Percentiles rank a stretch among this genome's conserved stretches.
Evolutionary conservation across 2,888 invertebrate genomes (phyloP).

Genomic region (Polydesmus complanatus): DNA sequence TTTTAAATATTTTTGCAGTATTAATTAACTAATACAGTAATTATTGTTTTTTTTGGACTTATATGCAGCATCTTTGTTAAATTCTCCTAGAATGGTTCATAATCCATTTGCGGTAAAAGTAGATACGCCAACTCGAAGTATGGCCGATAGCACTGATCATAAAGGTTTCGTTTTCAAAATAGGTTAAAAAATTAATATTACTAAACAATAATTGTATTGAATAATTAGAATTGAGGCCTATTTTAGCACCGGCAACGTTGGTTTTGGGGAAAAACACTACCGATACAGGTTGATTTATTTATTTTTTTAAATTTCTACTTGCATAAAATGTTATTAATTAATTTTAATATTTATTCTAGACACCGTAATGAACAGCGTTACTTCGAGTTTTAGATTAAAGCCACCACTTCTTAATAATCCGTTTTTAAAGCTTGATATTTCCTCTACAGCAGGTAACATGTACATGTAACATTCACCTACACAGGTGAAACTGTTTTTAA

Average conservation of each 20-base stretch:
- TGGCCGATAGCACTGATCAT: conserved; percentile 21
- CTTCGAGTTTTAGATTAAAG: conserved; percentile 10
- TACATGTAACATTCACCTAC: neutral
- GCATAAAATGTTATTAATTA: neutral
- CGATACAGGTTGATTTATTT: neutral
- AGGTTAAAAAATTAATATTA: too few relatives aligned
- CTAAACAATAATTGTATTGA: too few relatives aligned
- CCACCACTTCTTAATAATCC: conserved; percentile 13
- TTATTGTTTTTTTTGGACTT: too few relatives aligned
- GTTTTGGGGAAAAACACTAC: conserved; percentile 6
- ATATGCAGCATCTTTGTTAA: conserved; percentile 6
- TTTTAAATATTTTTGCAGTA: neutral
- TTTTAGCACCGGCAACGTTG: conserved; percentile 20
- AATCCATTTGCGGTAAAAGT: conserved; percentile 22
- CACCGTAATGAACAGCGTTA: conserved; percentile 5
- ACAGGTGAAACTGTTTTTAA: neutral
- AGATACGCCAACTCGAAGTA: conserved; percentile 19
- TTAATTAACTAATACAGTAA: too few relatives aligned
- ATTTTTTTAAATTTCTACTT: neutral
- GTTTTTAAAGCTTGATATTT: conserved; percentile 9
- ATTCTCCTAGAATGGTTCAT: conserved; percentile 12
- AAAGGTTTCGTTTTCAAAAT: conserved; percentile 19
- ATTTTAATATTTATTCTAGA: neutral
- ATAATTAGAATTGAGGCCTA: conserved; percentile 19
- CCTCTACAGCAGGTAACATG: neutral